A percentile compares a stretch with the other conserved stretches of the same genome.
phyloP scores from a whole-genome alignment of 2,888 invertebrate species.

The Phragmatobia fuliginosa region DNA sequence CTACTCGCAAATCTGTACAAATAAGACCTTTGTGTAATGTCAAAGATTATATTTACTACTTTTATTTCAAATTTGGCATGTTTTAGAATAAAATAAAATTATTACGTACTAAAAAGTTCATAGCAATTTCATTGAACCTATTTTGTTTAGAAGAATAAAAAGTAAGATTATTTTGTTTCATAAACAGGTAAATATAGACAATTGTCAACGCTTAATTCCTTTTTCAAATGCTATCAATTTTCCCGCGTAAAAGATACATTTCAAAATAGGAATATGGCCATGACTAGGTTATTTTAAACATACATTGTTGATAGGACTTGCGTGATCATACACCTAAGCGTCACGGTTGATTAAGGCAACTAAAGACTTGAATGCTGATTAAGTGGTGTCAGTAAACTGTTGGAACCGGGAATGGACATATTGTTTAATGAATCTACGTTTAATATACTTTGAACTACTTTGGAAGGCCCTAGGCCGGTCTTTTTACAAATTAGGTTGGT shows the following conservation, averaged over 20 bases:
- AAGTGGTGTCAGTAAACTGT: neutral
- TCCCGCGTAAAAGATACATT: neutral
- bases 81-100: too few species aligned
- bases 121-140: too few species aligned
- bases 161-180: neutral
- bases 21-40: neutral
- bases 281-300: neutral
- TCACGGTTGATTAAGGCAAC: neutral
- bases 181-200: neutral
- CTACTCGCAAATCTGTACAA: neutral
- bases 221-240: neutral
- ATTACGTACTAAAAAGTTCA: too few species aligned
- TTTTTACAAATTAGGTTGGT: too few species aligned
- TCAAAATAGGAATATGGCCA: neutral
- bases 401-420: neutral
- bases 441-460: neutral
- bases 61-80: too few species aligned
- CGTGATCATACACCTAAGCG: neutral
- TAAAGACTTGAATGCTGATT: neutral
- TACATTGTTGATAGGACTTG: neutral
- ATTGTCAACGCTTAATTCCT: neutral
- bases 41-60: too few species aligned
- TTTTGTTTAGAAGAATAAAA: neutral
- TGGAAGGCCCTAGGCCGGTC: neutral
- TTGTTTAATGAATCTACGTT: neutral